Conservation (phyloP, 2,113 vertebrate genomes). For the Oceanites oceanicus region DNA sequence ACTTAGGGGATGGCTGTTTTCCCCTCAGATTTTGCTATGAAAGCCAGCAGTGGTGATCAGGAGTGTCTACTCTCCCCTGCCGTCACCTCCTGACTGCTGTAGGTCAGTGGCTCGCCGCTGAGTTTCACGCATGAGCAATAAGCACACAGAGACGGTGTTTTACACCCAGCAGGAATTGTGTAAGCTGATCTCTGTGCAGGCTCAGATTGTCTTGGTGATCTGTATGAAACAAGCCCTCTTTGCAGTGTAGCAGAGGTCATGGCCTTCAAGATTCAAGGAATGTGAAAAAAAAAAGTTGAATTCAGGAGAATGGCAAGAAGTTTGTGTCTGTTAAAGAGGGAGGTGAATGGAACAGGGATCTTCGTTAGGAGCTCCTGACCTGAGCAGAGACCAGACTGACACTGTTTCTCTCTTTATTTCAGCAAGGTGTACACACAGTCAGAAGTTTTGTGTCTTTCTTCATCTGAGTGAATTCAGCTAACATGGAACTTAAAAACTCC, state of each 20-base stretch:
- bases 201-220: neutral
- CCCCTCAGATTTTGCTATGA: neutral
- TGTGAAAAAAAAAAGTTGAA: neutral
- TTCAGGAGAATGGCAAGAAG: neutral
- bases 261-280: neutral
- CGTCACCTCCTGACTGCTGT: neutral
- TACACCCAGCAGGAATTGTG: neutral
- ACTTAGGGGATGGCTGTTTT: neutral
- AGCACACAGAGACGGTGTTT: rapidly evolving
- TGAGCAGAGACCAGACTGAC: neutral
- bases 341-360: neutral
- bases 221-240: neutral
- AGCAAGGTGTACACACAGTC: neutral
- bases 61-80: neutral
- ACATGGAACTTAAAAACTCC: neutral
- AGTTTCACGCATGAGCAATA: neutral
- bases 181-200: neutral
- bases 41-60: neutral
- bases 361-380: neutral
- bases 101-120: neutral
- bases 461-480: neutral
- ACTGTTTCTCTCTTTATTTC: neutral
- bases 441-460: neutral
- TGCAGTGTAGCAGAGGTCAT: neutral
- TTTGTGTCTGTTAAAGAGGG: neutral